A percentile compares a stretch with the other conserved stretches of the same genome.
phyloP scores from a whole-genome alignment of 2,888 invertebrate genomes.

The Idaea biselata region DNA sequence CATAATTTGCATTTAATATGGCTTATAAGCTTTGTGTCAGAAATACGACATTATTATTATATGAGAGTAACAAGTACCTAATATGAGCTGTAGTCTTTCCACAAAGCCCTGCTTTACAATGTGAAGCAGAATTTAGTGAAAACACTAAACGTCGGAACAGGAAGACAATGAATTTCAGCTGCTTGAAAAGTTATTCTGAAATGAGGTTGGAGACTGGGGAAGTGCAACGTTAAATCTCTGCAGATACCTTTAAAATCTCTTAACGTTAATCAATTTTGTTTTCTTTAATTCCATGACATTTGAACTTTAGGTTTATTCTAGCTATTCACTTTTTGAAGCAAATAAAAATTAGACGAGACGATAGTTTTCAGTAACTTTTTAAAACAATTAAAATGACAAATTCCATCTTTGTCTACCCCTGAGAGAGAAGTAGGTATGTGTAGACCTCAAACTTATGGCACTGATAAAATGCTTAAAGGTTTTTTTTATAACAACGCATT shows the following conservation, averaged over 20 bases:
- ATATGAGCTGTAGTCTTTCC: neutral
- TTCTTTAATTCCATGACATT: neutral
- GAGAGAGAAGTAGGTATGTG: too few relatives aligned
- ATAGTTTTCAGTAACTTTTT: too few relatives aligned
- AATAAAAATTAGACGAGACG: too few relatives aligned
- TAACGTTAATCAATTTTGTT: neutral
- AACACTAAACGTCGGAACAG: neutral
- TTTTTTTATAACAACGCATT: too few relatives aligned
- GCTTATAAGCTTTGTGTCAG: neutral
- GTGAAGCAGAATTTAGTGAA: neutral
- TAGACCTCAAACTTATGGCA: too few relatives aligned
- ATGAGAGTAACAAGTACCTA: neutral
- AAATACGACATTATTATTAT: neutral
- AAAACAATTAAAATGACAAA: too few relatives aligned
- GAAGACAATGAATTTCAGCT: conserved; percentile 1
- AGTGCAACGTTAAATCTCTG: neutral
- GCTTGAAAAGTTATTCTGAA: neutral
- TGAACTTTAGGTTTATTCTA: too few relatives aligned
- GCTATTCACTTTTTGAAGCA: too few relatives aligned
- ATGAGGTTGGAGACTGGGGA: neutral
- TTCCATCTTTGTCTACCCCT: too few relatives aligned
- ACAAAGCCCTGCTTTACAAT: neutral
- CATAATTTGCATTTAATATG: neutral
- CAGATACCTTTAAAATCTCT: neutral
- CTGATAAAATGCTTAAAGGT: too few relatives aligned